Evolutionary conservation across 2,797 vertebrate species (phyloP).

Genomic region (Rhinoraja longicauda): DNA sequence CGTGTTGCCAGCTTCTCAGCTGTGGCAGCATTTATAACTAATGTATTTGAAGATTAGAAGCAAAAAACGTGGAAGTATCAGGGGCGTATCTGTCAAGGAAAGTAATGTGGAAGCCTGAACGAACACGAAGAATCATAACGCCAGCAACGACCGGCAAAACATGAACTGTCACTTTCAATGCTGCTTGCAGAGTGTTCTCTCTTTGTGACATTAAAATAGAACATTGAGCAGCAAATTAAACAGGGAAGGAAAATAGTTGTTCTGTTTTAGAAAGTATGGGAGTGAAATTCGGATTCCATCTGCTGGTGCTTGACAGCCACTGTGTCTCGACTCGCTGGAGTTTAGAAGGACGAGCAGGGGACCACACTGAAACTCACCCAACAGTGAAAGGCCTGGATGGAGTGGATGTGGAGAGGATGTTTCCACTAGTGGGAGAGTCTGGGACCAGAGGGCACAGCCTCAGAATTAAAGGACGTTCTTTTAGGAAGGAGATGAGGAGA

Average conservation of each 20-base stretch:
- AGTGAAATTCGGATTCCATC: background rate
- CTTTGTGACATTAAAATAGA: background rate
- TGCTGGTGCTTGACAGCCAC: background rate
- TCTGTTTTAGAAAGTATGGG: background rate
- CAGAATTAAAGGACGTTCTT: no score
- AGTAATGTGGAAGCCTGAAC: background rate
- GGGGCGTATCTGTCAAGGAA: background rate
- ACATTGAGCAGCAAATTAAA: background rate
- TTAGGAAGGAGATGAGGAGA: no score
- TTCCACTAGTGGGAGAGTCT: no score
- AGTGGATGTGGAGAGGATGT: no score
- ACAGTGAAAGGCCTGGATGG: no score
- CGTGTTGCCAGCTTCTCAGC: background rate
- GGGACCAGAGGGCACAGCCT: no score
- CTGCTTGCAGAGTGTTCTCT: background rate
- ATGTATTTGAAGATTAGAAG: conserved; percentile 1
- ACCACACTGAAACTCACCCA: no score
- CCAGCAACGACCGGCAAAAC: background rate
- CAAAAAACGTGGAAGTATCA: background rate
- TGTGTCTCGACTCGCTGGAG: no score
- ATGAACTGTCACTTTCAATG: background rate
- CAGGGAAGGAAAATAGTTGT: background rate
- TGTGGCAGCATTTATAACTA: background rate
- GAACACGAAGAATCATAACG: background rate
- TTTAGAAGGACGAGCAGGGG: no score